Conservation (phyloP, 2,113 vertebrate species). For the Myotis lucifugus region DNA sequence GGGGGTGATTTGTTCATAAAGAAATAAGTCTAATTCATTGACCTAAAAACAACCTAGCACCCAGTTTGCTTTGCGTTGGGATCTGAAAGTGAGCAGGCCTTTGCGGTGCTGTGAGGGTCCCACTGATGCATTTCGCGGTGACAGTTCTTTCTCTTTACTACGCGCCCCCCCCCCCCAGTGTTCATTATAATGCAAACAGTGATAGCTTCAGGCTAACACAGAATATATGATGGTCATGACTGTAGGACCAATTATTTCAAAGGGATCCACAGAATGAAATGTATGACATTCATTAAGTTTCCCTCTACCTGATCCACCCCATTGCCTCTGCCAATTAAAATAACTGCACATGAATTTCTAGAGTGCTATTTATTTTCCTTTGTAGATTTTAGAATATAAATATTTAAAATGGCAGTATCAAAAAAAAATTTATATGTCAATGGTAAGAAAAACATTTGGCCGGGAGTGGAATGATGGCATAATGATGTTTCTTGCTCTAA, state of each 20-base stretch:
- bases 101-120: neutral
- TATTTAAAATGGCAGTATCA: constrained; percentile 57
- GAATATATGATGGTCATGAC: constrained; percentile 69
- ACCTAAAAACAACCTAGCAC: neutral
- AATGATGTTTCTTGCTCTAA: neutral
- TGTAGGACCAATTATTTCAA: constrained; percentile 68
- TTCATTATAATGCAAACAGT: constrained; percentile 54
- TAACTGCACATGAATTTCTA: constrained; percentile 57
- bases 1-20: neutral
- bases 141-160: neutral
- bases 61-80: neutral
- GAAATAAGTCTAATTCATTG: neutral
- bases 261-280: constrained; percentile 72
- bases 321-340: constrained; percentile 82
- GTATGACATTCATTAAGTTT: constrained; percentile 78
- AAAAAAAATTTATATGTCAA: neutral
- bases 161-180: neutral
- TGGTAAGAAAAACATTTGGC: neutral
- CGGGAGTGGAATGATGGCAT: neutral
- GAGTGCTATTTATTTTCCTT: constrained; percentile 66
- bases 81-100: neutral
- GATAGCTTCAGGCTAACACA: constrained; percentile 64
- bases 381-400: constrained; percentile 72
- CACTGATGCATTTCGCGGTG: neutral
- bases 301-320: constrained; percentile 69